Conservation (phyloP, 2,888 invertebrate genomes). For the Lysandra bellargus region DNA sequence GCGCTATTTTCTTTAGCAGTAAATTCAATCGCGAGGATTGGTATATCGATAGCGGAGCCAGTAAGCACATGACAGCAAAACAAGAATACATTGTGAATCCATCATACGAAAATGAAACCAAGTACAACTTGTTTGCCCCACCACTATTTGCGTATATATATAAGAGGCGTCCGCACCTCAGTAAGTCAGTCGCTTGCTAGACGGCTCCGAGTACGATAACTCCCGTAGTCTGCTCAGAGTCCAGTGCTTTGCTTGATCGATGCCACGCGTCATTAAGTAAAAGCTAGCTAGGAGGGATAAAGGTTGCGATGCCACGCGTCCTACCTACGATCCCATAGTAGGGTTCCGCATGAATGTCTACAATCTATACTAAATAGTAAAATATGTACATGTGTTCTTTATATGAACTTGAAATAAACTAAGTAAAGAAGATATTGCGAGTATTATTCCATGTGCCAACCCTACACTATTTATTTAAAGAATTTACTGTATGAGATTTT, state of each 20-base stretch:
- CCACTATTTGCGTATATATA: not conserved
- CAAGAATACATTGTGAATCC: conserved; percentile 38
- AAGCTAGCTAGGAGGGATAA: too few species aligned
- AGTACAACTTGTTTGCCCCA: not conserved
- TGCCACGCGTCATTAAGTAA: too few species aligned
- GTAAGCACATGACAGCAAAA: conserved; percentile 42
- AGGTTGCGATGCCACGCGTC: too few species aligned
- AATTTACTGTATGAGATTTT: not conserved
- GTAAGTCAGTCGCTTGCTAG: not conserved
- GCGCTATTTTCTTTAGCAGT: conserved; percentile 24
- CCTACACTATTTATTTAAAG: not conserved
- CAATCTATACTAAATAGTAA: conserved; percentile 17
- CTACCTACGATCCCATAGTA: too few species aligned
- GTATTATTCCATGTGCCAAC: too few species aligned
- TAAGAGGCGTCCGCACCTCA: too few species aligned
- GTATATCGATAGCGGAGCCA: conserved; percentile 41
- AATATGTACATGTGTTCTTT: conserved; percentile 38
- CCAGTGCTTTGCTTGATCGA: too few species aligned
- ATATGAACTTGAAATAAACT: not conserved
- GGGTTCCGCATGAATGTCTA: too few species aligned
- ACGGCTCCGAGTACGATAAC: too few species aligned
- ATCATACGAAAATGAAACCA: conserved; percentile 33
- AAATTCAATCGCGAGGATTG: conserved; percentile 33
- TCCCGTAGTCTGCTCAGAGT: too few species aligned
- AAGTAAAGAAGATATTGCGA: not conserved